Base-by-base conservation (phyloP, 2,888 invertebrate genomes). In the Lithophane socia region DNA sequence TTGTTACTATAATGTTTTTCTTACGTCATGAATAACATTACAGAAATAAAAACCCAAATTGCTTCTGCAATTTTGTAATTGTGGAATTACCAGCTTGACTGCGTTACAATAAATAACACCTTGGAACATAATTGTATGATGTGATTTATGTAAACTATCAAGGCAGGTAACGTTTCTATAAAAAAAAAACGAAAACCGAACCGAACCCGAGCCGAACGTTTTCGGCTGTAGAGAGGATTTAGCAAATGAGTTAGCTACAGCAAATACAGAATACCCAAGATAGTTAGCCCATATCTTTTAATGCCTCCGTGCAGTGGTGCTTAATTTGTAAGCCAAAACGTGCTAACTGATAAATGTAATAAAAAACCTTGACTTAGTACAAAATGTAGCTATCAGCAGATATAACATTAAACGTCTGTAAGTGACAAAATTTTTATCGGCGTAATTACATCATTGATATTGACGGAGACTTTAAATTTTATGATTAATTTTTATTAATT, bases 351-450 rank as follows among this genome's bases (percentile, higher is more conserved):
- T 3, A 52, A 21, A 13, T 49, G 54, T 24, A 16, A 13, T 24
- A 21, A 42, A 49, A 49, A 70, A 21, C n/a, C 37, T 77, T 54
- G 54, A 24, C 37, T 16, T n/a, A 21, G 8, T 37, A 47, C 21
- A 24, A 21, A 47, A 61, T 42, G 13, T 49, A 44, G 24, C 12
- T n/a, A 73, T 72, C 80, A 24, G 47, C 18, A 18, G 13, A 37
- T 61, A 24, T 4, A 44, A 3, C 16, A 44, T 10, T 47, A 37
- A 18, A 49, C 21, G 24, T 66, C 61, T 64, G 18, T 3, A 21
- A 24, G 0, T 56, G 58, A 52, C 49, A 60, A 47, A 65, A 37
- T 61, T 4, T 49, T 61, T 77, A 82, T 82, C 63, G n/a, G 9
- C n/a, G 2, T 56, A 18, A 49, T 49, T 49, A 18, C 10, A 49